These are phyloP conservation scores for Loris lydekkerianus DNA, from an alignment of 2,797 vertebrate species.

Conservation along the genomic window DNA sequence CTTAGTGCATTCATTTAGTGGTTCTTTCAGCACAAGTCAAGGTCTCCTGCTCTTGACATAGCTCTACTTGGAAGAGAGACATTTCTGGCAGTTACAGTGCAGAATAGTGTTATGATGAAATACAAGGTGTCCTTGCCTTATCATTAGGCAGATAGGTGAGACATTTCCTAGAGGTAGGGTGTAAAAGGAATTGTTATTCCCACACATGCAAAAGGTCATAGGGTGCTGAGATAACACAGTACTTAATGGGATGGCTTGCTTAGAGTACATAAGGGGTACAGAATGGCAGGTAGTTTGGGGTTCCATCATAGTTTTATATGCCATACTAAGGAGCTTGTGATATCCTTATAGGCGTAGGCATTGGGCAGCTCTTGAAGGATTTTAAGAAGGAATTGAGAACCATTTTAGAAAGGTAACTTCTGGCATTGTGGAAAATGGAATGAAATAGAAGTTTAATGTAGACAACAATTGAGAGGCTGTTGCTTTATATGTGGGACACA, in stretches of 20 bases:
- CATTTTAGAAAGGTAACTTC: constrained; percentile 59
- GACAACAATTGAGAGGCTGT: constrained; percentile 2
- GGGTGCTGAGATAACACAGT: not conserved
- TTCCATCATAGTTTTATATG: constrained; percentile 31
- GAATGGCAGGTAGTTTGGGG: not conserved
- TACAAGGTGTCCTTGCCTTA: constrained; percentile 33
- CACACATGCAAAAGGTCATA: not conserved
- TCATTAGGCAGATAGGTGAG: not conserved
- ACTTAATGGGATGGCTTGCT: constrained; percentile 48
- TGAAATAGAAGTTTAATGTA: constrained; percentile 29
- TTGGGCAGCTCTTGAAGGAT: constrained; percentile 35
- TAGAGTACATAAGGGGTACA: constrained; percentile 25
- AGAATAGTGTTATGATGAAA: constrained; percentile 45
- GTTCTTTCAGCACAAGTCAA: constrained; percentile 21
- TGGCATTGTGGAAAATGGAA: constrained; percentile 30
- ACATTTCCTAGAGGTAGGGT: not conserved
- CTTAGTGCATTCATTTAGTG: not conserved
- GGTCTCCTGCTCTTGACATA: not conserved
- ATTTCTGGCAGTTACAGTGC: constrained; percentile 34
- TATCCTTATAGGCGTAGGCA: not conserved
- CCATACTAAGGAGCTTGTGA: not conserved
- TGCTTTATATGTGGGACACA: constrained; percentile 41
- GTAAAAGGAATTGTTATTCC: not conserved
- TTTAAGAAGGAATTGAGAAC: constrained; percentile 50
- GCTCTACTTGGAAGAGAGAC: constrained; percentile 29